These are phyloP conservation scores for Axea sp. DNA, from an alignment of 2,888 invertebrate genomes.

Conservation along the genomic window DNA sequence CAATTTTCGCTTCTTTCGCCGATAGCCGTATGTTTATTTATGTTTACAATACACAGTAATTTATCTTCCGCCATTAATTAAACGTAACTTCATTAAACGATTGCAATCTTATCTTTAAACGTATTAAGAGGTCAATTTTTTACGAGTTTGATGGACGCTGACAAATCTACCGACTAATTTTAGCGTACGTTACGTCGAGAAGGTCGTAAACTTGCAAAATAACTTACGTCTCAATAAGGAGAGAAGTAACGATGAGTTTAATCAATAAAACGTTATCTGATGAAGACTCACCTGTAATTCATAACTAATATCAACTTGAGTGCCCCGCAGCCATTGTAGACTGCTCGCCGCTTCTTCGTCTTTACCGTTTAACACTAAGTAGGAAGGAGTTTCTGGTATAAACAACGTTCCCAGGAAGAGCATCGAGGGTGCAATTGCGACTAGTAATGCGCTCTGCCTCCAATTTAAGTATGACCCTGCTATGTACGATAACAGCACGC, in stretches of 20 bases:
- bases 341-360: slow-evolving; percentile 87
- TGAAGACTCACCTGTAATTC: slow-evolving; percentile 81
- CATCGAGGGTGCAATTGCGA: slow-evolving; percentile 88
- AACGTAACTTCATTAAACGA: no score
- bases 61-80: no score
- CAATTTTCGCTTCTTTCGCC: no score
- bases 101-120: no score
- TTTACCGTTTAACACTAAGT: slow-evolving; percentile 87
- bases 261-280: slow-evolving; percentile 57
- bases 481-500: slow-evolving; percentile 90
- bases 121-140: no score
- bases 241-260: slow-evolving; percentile 5
- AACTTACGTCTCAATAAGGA: slow-evolving; percentile 9
- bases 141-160: neutral
- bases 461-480: slow-evolving; percentile 91
- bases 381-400: slow-evolving; percentile 94
- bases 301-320: slow-evolving; percentile 87
- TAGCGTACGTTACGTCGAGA: slow-evolving; percentile 2
- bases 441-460: slow-evolving; percentile 90
- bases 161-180: slow-evolving; percentile 12
- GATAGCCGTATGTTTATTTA: no score
- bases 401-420: slow-evolving; percentile 88
- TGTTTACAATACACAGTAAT: no score
- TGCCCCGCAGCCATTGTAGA: slow-evolving; percentile 90
- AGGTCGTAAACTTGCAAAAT: slow-evolving; percentile 16